Conservation (phyloP, 2,797 vertebrate genomes). For the Falco novaeseelandiae region DNA sequence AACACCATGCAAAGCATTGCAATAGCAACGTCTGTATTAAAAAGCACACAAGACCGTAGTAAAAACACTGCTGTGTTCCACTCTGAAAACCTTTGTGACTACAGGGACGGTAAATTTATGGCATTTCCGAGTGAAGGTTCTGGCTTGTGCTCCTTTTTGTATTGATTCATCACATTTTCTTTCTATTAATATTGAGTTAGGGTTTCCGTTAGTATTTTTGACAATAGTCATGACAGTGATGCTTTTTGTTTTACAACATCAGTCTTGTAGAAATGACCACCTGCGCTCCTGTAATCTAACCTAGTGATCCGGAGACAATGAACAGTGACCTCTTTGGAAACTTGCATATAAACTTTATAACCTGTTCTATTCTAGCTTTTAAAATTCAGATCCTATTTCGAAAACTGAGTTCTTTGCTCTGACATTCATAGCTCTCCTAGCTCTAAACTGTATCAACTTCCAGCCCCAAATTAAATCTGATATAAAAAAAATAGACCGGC, state of each 20-base stretch:
- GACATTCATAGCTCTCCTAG: neutral
- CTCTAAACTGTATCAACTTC: neutral
- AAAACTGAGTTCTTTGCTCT: neutral
- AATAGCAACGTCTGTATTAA: neutral
- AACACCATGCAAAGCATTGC: neutral
- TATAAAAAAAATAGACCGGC: neutral
- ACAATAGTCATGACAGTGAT: neutral
- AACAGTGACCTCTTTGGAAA: neutral
- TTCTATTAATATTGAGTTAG: neutral
- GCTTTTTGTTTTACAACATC: neutral
- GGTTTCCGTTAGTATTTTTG: neutral
- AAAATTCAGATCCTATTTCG: neutral
- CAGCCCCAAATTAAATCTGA: neutral
- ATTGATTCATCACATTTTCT: neutral
- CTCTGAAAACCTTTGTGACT: neutral
- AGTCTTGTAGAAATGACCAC: neutral
- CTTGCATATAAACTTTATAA: neutral
- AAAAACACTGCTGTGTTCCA: neutral
- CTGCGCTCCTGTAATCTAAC: neutral
- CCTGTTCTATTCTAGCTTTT: neutral
- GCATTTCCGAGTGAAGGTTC: neutral
- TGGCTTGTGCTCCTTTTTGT: neutral
- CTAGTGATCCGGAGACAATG: neutral
- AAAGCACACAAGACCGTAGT: fast-evolving
- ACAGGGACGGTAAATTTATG: neutral